A percentile compares a stretch with the other conserved stretches of the same genome.
Evolutionary conservation across 1,140 invertebrate species (phyloP).

Genomic region (Penaeus indicus): DNA sequence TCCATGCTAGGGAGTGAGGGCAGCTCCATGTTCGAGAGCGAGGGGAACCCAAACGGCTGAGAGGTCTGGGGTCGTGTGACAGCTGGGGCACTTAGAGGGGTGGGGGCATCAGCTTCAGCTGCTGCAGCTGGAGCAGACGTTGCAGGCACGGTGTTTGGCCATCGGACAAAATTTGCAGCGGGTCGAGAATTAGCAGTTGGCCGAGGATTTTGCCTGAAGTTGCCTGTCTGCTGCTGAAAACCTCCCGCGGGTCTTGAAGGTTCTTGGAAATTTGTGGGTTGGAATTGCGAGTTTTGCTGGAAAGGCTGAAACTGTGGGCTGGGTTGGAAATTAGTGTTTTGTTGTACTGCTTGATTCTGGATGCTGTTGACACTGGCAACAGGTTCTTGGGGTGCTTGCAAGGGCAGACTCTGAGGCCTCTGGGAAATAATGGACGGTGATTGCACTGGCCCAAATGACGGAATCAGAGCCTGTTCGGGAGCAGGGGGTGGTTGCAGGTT

Average conservation of each 20-base stretch:
- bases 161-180: slow-evolving; percentile 4
- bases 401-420: neutral
- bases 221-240: neutral
- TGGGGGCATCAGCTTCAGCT: neutral
- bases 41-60: neutral
- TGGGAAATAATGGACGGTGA: neutral
- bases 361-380: no score
- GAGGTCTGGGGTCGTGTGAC: neutral
- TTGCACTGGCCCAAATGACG: neutral
- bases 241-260: no score
- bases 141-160: slow-evolving; percentile 36
- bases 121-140: neutral
- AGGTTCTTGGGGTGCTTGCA: neutral
- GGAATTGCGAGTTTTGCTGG: no score
- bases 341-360: no score
- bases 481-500: neutral
- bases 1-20: slow-evolving; percentile 40
- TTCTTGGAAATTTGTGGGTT: no score
- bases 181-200: neutral
- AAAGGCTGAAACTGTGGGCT: no score
- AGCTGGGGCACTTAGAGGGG: neutral
- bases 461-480: neutral
- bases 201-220: neutral
- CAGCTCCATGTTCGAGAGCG: neutral
- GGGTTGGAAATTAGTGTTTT: no score